These are phyloP conservation scores for Aphaenogaster rudis DNA, from an alignment of 1,140 invertebrate genomes.

Conservation along the genomic window DNA sequence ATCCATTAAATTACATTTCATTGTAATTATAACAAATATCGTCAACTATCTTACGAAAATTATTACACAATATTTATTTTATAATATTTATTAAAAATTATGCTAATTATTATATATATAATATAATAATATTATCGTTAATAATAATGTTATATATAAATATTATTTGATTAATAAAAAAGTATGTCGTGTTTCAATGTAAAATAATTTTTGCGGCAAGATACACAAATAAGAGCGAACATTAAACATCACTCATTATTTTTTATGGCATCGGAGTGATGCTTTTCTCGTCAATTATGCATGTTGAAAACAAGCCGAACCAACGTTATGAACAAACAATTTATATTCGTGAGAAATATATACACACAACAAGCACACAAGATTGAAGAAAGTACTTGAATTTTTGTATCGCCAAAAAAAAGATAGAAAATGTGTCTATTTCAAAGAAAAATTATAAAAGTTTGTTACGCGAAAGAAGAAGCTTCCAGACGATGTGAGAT, in stretches of 20 bases:
- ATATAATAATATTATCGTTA: too few relatives aligned
- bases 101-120: too few relatives aligned
- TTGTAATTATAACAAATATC: too few relatives aligned
- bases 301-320: background rate
- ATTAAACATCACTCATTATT: slow-evolving; percentile 28
- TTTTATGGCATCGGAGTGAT: background rate
- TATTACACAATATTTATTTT: background rate
- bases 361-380: background rate
- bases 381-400: background rate
- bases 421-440: slow-evolving; percentile 27
- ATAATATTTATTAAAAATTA: too few relatives aligned
- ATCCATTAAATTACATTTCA: background rate
- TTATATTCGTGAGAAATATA: slow-evolving; percentile 21
- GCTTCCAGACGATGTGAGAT: slow-evolving; percentile 36
- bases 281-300: slow-evolving; percentile 24
- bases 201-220: background rate
- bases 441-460: slow-evolving; percentile 53
- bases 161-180: background rate
- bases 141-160: background rate
- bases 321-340: slow-evolving; percentile 17
- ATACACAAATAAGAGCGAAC: background rate
- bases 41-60: background rate
- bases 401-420: slow-evolving; percentile 20
- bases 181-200: background rate
- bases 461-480: slow-evolving; percentile 39